Base-by-base conservation (phyloP, 2,797 vertebrate genomes). In the Melanotaenia boesemani region DNA sequence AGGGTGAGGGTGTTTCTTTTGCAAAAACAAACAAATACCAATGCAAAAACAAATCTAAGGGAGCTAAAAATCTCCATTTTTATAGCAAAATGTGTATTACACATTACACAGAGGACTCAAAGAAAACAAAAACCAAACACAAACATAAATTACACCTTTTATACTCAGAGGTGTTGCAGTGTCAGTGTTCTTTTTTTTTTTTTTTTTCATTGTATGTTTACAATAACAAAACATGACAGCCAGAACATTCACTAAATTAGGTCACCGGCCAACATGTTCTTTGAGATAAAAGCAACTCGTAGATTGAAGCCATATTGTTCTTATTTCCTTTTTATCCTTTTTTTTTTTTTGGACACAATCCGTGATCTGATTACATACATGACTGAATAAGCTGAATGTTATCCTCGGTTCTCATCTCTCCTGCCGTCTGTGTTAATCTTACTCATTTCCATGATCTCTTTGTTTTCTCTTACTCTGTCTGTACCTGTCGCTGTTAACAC, bases 321-420 rank as follows among this genome's bases (percentile, higher is more conserved):
- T 41, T 52, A 18, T 20, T 79, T 52, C 72, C 76, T 44, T 63
- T 61, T 30, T 57, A 50, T 46, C 60, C 55, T 61, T 18, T n/a
- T 20, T 34, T 6, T 16, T 16, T 18, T 22, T 61, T 22, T 26
- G 12, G 20, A 5, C 26, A 66, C 64, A 76, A 73, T 59, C 78
- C 61, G n/a, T 83, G 81, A 86, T 89, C 88, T 90, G 77, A 93
- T 93, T 88, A 91, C 89, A 88, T 86, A 83, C 86, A 88, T 80
- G 79, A 88, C 57, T 88, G 84, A 86, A 76, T 90, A 87, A 77
- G 48, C 70, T 70, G 71, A 87, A 82, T 76, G 79, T 77, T 85
- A 80, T 84, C 85, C 46, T 8, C 32, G 60, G 76, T 91, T 88
- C 70, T 88, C 82, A 90, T 92, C 81, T 89, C 57, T 80, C 48